Percentiles rank a stretch among this genome's conserved stretches.
These are phyloP conservation scores for Thumatha senex DNA, from an alignment of 2,888 invertebrate genomes.

Conservation along the genomic window DNA sequence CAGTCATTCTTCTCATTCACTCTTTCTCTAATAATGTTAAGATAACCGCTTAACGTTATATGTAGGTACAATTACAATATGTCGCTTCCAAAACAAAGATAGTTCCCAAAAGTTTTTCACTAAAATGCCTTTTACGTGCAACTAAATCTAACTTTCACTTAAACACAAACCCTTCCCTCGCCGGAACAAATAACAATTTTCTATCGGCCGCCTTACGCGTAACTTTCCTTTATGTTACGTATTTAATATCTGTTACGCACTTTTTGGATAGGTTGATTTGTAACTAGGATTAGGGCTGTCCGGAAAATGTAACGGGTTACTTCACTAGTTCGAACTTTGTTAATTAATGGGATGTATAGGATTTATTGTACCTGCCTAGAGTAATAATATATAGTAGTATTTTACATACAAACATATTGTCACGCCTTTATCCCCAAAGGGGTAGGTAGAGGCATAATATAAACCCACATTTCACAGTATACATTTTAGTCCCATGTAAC, in stretches of 20 bases:
- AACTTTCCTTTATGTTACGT: constrained; percentile 8
- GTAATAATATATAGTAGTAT: too few species aligned
- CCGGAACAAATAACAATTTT: constrained; percentile 17
- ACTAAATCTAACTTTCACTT: constrained; percentile 19
- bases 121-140: constrained; percentile 13
- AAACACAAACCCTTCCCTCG: constrained; percentile 15
- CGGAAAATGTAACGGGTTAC: constrained; percentile 1
- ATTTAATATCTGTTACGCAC: not conserved
- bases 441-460: too few species aligned
- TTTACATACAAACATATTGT: too few species aligned
- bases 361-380: not conserved
- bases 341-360: constrained; percentile 1
- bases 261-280: constrained; percentile 25
- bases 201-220: constrained; percentile 4
- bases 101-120: constrained; percentile 2
- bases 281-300: constrained; percentile 30
- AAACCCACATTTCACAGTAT: too few species aligned
- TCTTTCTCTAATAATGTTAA: too few species aligned
- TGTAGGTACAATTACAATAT: too few species aligned
- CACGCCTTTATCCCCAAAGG: too few species aligned
- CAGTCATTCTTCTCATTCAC: too few species aligned
- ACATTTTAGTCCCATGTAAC: too few species aligned
- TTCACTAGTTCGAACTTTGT: not conserved
- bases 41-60: too few species aligned
- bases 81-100: too few species aligned